Conservation (phyloP, 2,797 vertebrate genomes). For the Lindbergichthys nudifrons region DNA sequence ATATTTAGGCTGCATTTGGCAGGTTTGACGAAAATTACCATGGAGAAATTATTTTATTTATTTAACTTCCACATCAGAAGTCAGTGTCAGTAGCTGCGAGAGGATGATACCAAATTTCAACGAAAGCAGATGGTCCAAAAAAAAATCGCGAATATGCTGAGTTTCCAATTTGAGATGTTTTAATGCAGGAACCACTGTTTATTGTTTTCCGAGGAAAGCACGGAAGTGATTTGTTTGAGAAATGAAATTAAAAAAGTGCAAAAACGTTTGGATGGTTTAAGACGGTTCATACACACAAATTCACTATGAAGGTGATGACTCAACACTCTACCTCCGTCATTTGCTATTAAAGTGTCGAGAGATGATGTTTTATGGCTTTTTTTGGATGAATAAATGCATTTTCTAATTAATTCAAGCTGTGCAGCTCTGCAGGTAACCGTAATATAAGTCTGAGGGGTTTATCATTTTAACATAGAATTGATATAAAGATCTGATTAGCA, state of each 20-base stretch:
- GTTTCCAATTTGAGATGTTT: constrained; percentile 40
- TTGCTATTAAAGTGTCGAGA: constrained; percentile 20
- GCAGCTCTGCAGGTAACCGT: constrained; percentile 34
- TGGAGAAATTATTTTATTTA: constrained; percentile 79
- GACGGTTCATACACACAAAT: constrained; percentile 10
- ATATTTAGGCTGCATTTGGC: constrained; percentile 85
- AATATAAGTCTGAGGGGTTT: constrained; percentile 35
- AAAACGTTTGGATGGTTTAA: constrained; percentile 11
- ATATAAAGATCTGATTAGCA: constrained; percentile 63
- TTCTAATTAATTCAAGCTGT: constrained; percentile 48
- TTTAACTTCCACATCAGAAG: constrained; percentile 76
- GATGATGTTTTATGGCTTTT: constrained; percentile 43
- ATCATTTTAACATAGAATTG: constrained; percentile 53
- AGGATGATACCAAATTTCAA: constrained; percentile 47
- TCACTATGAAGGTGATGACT: constrained; percentile 37
- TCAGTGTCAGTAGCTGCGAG: constrained; percentile 40
- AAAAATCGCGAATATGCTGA: constrained; percentile 50
- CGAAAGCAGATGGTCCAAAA: constrained; percentile 22
- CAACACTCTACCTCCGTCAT: constrained; percentile 14
- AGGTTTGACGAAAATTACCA: constrained; percentile 82
- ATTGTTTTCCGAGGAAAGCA: constrained; percentile 25
- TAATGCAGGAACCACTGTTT: constrained; percentile 27
- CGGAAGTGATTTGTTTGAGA: constrained; percentile 19
- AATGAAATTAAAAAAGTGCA: constrained; percentile 1
- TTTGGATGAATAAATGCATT: constrained; percentile 40